phyloP scores from a whole-genome alignment of 2,888 invertebrate genomes.

The Eupsilia transversa region DNA sequence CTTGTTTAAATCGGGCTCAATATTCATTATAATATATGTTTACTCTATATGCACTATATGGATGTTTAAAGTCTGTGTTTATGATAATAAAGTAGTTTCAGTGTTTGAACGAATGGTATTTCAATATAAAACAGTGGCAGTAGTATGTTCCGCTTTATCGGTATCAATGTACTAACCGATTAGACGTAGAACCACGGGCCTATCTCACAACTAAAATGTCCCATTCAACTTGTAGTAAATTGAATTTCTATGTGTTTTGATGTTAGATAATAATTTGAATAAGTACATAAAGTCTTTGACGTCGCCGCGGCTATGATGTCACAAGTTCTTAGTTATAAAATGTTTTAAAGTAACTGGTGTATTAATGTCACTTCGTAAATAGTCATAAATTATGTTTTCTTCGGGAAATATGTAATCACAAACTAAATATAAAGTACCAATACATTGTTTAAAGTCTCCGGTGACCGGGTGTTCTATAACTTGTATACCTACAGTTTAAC shows the following conservation, averaged over 20 bases:
- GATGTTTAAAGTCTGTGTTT: slow-evolving; percentile 37
- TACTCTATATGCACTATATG: slow-evolving; percentile 9
- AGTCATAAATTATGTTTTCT: slow-evolving; percentile 13
- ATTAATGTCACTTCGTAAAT: slow-evolving; percentile 37
- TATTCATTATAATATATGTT: slow-evolving; percentile 24
- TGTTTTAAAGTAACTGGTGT: slow-evolving; percentile 42
- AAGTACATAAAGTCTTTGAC: slow-evolving; percentile 37
- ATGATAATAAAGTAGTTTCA: slow-evolving; percentile 14
- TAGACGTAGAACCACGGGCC: slow-evolving; percentile 3
- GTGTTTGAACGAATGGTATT: slow-evolving; percentile 10
- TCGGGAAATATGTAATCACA: slow-evolving; percentile 22
- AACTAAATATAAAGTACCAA: background rate
- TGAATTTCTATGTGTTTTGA: slow-evolving; percentile 31
- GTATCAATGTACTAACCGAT: background rate
- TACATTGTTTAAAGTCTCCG: background rate
- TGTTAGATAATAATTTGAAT: slow-evolving; percentile 52
- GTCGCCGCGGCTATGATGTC: slow-evolving; percentile 51
- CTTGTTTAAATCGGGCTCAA: slow-evolving; percentile 43
- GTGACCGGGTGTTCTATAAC: background rate
- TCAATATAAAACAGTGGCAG: background rate
- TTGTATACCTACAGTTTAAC: slow-evolving; percentile 36
- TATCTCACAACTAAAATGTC: slow-evolving; percentile 8
- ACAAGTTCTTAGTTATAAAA: slow-evolving; percentile 49
- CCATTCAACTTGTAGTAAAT: slow-evolving; percentile 29
- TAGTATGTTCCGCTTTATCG: background rate